Evolutionary conservation across 2,888 invertebrate species (phyloP), one percentile per base, ranked within the genome.

Genomic region (Podabrus alpinus): DNA sequence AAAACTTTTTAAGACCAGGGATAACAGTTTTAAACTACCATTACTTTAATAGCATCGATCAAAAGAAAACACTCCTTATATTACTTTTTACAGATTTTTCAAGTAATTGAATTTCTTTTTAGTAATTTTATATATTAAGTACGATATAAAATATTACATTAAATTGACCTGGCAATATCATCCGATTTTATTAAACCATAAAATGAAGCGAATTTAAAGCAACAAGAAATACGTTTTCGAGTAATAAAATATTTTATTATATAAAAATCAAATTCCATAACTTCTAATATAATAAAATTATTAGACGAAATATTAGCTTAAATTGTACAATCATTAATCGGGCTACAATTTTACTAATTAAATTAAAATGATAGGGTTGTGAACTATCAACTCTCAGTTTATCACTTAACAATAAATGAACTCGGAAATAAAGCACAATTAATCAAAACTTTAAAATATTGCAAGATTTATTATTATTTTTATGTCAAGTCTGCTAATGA

Each of bases 11-110:
- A 77, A 73, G 75, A 75, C 60, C 66, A 59, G n/a, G 64, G 68
- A 73, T 73, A 77, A 77, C 73, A 74, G 77, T 77, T 77, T 77
- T 77, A 74, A 74, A 77, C 69, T 77, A 69, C 69, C 72, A 66
- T 68, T 73, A 68, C 68, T 73, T 73, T 76, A 75, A 75, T 75
- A 66, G 70, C 25, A 25, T 15, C 66, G 24, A 29, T 68, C 68
- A 59, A n/a, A 16, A 69, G 66, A 69, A 59, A 29, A 21, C 62
- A 68, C 45, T 62, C 16, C 66, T 25, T 68, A 29, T 17, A n/a
- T 15, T 68, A 17, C 59, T 21, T 64, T 64, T 64, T 64, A 64
- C 62, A 19, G 62, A 64, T 64, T 64, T 64, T 64, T 64, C 62
- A 19, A 17, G 62, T 64, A 64, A 64, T 64, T 64, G 62, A 64